Conservation (phyloP, 2,113 vertebrate species). For the Galeopterus variegatus region DNA sequence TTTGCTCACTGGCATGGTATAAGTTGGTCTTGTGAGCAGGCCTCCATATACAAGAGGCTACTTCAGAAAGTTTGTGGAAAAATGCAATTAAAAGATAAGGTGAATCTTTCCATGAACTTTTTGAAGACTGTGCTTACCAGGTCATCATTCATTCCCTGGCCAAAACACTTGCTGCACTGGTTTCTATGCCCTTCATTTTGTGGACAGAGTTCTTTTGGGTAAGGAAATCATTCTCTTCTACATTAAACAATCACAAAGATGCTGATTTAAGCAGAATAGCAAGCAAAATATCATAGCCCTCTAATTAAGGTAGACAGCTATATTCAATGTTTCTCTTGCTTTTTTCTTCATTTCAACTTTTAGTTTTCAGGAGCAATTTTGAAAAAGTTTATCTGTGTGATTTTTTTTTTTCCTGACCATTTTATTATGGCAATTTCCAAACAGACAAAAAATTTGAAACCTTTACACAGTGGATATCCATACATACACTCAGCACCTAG, state of each 20-base stretch:
- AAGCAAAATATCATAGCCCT: background rate
- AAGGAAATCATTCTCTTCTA: background rate
- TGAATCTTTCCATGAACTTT: no score
- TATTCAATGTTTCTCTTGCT: background rate
- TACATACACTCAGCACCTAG: background rate
- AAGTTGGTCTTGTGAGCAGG: background rate
- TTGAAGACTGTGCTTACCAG: no score
- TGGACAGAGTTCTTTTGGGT: background rate
- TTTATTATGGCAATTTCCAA: slow-evolving; percentile 4
- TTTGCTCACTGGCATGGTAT: rapidly evolving
- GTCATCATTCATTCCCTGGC: background rate
- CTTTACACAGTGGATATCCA: background rate
- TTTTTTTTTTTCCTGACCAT: background rate
- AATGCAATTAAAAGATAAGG: no score
- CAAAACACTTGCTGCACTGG: background rate
- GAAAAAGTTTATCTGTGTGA: background rate
- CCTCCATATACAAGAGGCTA: background rate
- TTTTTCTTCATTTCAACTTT: background rate
- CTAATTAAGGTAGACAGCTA: background rate
- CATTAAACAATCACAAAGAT: background rate
- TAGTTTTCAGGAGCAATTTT: background rate
- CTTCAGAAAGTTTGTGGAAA: no score
- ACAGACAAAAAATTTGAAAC: background rate
- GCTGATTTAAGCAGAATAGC: background rate
- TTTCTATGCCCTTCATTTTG: background rate